A percentile compares a stretch with the other conserved stretches of the same genome.
Conservation (phyloP, 2,888 invertebrate species). For the Nemapogon koenigi region DNA sequence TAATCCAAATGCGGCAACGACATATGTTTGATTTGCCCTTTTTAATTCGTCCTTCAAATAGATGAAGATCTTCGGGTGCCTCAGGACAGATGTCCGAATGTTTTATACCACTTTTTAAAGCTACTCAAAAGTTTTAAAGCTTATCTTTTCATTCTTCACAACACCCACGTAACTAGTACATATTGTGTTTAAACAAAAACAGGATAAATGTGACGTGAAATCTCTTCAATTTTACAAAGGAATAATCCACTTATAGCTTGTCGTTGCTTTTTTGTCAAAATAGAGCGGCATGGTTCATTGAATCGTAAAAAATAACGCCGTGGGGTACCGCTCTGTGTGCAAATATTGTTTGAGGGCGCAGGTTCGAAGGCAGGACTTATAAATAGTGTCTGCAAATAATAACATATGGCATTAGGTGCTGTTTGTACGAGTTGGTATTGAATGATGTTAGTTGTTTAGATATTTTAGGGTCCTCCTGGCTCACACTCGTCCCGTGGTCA, state of each 20-base stretch:
- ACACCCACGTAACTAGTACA: conserved; percentile 55
- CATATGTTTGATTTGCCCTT: no score
- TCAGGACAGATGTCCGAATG: conserved; percentile 45
- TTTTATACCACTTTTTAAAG: conserved; percentile 32
- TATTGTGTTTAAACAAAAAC: conserved; percentile 45
- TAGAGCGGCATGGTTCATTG: conserved; percentile 47
- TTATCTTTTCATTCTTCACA: conserved; percentile 46
- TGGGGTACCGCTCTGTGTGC: conserved; percentile 50
- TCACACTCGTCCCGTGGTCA: no score
- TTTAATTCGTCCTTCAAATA: conserved; percentile 24
- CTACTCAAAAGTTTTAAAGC: conserved; percentile 31
- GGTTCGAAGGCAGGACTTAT: conserved; percentile 20
- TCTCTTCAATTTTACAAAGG: conserved; percentile 33
- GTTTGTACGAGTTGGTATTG: no score
- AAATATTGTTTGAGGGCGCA: conserved; percentile 29
- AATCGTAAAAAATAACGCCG: conserved; percentile 46
- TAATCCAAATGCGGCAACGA: no score
- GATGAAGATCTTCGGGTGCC: conserved; percentile 26
- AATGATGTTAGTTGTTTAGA: no score
- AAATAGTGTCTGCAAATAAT: conserved; percentile 15
- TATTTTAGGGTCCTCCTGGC: no score
- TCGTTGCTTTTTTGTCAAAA: conserved; percentile 50
- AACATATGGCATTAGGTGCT: conserved; percentile 40
- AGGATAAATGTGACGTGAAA: conserved; percentile 58
- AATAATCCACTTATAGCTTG: conserved; percentile 62